phyloP scores from a whole-genome alignment of 2,113 vertebrate genomes.

The Isichthys henryi region DNA sequence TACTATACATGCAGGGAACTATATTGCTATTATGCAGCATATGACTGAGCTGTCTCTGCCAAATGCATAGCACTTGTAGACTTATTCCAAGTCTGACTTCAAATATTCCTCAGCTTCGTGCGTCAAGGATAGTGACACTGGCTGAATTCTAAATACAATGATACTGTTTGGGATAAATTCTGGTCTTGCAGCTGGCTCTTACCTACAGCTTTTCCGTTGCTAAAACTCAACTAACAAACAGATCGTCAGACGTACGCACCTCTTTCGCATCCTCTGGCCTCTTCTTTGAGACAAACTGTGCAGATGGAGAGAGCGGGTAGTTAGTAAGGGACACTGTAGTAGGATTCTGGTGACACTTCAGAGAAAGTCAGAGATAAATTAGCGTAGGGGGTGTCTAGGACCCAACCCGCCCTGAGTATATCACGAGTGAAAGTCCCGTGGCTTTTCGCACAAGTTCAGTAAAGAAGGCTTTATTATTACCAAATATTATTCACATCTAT shows the following conservation, averaged over 20 bases:
- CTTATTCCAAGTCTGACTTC: not conserved
- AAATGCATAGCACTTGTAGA: not conserved
- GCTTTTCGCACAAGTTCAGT: not conserved
- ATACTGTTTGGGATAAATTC: not conserved
- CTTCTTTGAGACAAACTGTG: conserved; percentile 76
- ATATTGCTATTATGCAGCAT: not conserved
- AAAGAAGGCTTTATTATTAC: not conserved
- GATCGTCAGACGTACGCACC: conserved; percentile 40
- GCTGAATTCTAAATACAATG: not conserved
- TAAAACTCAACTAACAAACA: not conserved
- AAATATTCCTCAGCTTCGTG: not conserved
- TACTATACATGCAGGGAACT: not conserved
- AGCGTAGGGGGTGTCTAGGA: not conserved
- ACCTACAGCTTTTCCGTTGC: not conserved
- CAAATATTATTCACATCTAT: not conserved
- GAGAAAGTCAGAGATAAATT: not conserved
- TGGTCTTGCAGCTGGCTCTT: not conserved
- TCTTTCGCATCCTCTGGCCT: conserved; percentile 78
- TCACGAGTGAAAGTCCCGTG: not conserved
- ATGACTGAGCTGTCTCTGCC: not conserved
- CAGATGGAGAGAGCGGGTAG: conserved; percentile 9
- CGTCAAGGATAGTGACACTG: not conserved
- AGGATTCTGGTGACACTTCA: not conserved
- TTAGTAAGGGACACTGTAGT: not conserved
- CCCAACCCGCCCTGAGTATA: not conserved